Conservation (phyloP, 23 tunicate species). For the Phallusia fumigata region DNA sequence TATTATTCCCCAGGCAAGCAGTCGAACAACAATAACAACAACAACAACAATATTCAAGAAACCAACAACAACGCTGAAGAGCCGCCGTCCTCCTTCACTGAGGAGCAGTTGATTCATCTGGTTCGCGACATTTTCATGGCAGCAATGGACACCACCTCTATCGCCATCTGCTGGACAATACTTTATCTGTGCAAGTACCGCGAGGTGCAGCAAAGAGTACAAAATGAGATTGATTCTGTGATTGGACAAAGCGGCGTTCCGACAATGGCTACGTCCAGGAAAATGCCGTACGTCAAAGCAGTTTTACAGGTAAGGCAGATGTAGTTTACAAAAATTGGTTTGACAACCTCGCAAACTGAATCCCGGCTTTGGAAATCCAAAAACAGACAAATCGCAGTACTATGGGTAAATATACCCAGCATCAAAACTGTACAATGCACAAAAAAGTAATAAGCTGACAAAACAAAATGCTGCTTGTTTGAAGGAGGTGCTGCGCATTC, state of each 20-base stretch:
- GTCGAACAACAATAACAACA: not conserved
- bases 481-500: conserved; percentile 54
- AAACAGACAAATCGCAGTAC: too few relatives aligned
- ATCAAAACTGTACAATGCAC: too few relatives aligned
- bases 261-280: conserved; percentile 4
- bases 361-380: too few relatives aligned
- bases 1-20: too few relatives aligned
- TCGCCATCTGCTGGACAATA: conserved; percentile 40
- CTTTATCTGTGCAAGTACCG: conserved; percentile 21
- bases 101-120: conserved; percentile 15
- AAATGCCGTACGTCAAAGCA: conserved; percentile 20
- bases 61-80: not conserved
- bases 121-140: conserved; percentile 52
- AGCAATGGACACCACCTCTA: conserved; percentile 51
- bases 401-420: too few relatives aligned
- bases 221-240: conserved; percentile 39
- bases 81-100: conserved; percentile 3
- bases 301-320: conserved; percentile 9
- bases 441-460: not conserved
- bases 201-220: conserved; percentile 37
- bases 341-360: too few relatives aligned
- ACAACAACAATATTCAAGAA: not conserved
- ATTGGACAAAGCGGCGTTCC: conserved; percentile 26
- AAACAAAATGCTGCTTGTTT: not conserved
- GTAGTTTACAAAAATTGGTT: too few relatives aligned